Conservation (phyloP, 2,113 vertebrate genomes). For the Tenrec ecaudatus region DNA sequence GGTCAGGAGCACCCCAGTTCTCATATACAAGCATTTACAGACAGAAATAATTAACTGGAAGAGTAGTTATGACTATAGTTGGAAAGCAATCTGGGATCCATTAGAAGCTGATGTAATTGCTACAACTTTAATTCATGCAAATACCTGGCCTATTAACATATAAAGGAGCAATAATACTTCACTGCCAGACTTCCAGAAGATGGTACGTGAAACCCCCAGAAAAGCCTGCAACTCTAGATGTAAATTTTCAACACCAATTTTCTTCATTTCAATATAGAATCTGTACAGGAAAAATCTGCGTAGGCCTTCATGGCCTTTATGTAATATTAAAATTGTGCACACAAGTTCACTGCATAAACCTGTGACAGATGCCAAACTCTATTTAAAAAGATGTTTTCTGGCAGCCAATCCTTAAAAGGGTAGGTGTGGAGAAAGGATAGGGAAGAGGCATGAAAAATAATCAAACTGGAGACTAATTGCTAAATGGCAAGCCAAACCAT, state of each 20-base stretch:
- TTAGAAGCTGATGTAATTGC: not conserved
- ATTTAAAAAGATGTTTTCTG: slow-evolving; percentile 44
- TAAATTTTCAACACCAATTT: slow-evolving; percentile 44
- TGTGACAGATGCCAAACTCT: slow-evolving; percentile 52
- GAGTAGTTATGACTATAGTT: not conserved
- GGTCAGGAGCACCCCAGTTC: not conserved
- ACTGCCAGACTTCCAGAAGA: not conserved
- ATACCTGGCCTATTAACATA: not conserved
- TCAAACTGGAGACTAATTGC: not conserved
- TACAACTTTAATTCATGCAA: not conserved
- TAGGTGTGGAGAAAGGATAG: slow-evolving; percentile 48
- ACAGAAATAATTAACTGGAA: slow-evolving; percentile 24
- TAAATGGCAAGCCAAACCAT: slow-evolving; percentile 29
- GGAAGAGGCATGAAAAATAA: not conserved
- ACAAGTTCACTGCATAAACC: slow-evolving; percentile 54
- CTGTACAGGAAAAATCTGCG: slow-evolving; percentile 28
- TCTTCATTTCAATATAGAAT: slow-evolving; percentile 53
- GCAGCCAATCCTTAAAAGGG: slow-evolving; percentile 20
- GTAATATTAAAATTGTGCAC: slow-evolving; percentile 42
- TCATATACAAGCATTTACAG: not conserved
- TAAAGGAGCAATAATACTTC: not conserved
- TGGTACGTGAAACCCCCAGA: not conserved
- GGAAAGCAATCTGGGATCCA: not conserved
- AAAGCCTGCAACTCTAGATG: not conserved
- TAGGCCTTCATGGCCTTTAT: slow-evolving; percentile 16